A percentile compares a stretch with the other conserved stretches of the same genome.
Conservation (phyloP, 2,797 vertebrate genomes). For the Pantherophis vulpinus region DNA sequence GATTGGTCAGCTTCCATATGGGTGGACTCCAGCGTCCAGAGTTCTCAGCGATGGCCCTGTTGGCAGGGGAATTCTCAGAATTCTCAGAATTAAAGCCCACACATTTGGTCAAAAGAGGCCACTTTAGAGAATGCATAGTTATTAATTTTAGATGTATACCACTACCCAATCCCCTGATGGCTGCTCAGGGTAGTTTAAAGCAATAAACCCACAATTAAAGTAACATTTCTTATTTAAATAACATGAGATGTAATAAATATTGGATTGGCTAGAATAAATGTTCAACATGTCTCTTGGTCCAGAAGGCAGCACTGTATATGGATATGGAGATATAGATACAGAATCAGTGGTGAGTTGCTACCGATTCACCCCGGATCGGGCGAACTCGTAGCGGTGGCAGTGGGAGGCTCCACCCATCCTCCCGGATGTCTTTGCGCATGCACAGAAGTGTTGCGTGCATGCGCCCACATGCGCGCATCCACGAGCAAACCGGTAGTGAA, state of each 20-base stretch:
- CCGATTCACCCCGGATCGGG: too few species aligned
- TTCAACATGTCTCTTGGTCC: not conserved
- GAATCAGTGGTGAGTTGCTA: too few species aligned
- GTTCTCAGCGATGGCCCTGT: not conserved
- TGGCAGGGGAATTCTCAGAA: not conserved
- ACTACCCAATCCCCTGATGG: not conserved
- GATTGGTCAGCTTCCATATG: not conserved
- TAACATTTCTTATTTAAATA: not conserved
- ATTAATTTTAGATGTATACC: not conserved
- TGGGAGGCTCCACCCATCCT: too few species aligned
- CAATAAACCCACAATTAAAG: not conserved
- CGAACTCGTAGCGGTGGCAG: too few species aligned
- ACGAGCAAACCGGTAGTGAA: too few species aligned
- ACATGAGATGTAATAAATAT: not conserved
- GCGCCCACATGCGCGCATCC: too few species aligned
- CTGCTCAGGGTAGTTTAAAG: not conserved
- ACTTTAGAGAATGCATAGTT: not conserved
- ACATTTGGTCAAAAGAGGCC: not conserved
- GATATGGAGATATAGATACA: too few species aligned
- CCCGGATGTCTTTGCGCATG: too few species aligned
- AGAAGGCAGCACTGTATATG: not conserved
- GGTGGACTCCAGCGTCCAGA: not conserved
- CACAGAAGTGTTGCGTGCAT: too few species aligned
- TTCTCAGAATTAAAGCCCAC: not conserved
- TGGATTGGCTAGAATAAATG: not conserved